Conservation (phyloP, 2,113 vertebrate species). For the Balaenoptera acutorostrata region DNA sequence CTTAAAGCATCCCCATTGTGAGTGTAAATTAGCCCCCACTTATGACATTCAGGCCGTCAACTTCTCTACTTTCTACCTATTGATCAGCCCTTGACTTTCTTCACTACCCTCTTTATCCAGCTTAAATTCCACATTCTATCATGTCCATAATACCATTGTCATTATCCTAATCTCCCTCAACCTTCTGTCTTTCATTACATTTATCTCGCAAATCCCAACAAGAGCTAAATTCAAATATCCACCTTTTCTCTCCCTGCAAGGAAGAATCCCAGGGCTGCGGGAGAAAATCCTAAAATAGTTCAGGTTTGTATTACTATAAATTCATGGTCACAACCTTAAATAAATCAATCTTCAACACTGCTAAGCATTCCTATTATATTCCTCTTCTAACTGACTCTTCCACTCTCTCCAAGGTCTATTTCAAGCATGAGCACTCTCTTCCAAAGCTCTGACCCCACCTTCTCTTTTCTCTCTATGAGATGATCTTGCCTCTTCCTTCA, state of each 20-base stretch:
- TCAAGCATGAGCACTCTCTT: background rate
- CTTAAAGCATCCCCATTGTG: background rate
- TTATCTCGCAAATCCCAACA: background rate
- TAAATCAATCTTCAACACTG: background rate
- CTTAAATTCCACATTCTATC: background rate
- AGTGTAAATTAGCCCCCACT: background rate
- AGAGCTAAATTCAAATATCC: background rate
- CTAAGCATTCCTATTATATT: background rate
- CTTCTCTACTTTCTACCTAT: background rate
- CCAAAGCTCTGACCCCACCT: background rate
- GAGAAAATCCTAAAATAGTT: background rate
- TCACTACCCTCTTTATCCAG: background rate
- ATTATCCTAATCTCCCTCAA: background rate
- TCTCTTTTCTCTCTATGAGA: background rate
- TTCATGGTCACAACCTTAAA: background rate
- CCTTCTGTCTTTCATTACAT: background rate
- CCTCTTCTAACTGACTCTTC: background rate
- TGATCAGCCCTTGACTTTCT: background rate
- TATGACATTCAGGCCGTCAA: background rate
- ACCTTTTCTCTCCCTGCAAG: background rate
- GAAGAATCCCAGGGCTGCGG: background rate
- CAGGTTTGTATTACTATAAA: background rate
- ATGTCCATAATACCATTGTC: background rate
- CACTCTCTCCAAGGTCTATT: background rate
- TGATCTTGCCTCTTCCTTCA: background rate